Conservation (phyloP, 2,888 invertebrate species). For the Hoplodrina blanda region DNA sequence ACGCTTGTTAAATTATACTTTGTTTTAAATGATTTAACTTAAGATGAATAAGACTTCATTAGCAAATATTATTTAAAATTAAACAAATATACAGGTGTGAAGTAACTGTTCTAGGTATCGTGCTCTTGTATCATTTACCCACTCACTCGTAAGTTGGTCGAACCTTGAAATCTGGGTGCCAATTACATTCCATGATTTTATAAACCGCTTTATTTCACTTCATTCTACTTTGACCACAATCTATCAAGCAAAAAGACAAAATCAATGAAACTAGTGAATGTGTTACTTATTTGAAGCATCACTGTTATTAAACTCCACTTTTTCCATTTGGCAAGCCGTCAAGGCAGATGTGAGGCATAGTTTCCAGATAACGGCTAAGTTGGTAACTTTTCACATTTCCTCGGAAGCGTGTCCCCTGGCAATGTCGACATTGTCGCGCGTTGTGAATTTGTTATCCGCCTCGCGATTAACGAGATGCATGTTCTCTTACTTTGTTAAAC, state of each 20-base stretch:
- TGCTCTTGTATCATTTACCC: constrained; percentile 38
- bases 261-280: constrained; percentile 59
- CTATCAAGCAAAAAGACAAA: constrained; percentile 25
- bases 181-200: constrained; percentile 33
- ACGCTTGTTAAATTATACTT: constrained; percentile 24
- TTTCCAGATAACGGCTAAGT: constrained; percentile 84
- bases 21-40: constrained; percentile 1
- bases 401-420: constrained; percentile 70
- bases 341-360: constrained; percentile 83
- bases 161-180: constrained; percentile 41
- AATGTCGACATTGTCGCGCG: constrained; percentile 77
- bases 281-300: constrained; percentile 43
- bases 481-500: constrained; percentile 57
- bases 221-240: not conserved
- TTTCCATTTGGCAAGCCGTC: constrained; percentile 82
- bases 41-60: not conserved
- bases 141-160: constrained; percentile 8
- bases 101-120: constrained; percentile 4
- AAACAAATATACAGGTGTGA: not conserved
- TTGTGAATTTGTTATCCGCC: constrained; percentile 79
- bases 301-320: constrained; percentile 79
- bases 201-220: constrained; percentile 27
- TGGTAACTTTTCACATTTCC: constrained; percentile 88
- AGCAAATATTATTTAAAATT: not conserved
- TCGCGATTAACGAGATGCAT: constrained; percentile 77